Base-by-base conservation (phyloP, 2,113 vertebrate species). In the Varanus salvator region DNA sequence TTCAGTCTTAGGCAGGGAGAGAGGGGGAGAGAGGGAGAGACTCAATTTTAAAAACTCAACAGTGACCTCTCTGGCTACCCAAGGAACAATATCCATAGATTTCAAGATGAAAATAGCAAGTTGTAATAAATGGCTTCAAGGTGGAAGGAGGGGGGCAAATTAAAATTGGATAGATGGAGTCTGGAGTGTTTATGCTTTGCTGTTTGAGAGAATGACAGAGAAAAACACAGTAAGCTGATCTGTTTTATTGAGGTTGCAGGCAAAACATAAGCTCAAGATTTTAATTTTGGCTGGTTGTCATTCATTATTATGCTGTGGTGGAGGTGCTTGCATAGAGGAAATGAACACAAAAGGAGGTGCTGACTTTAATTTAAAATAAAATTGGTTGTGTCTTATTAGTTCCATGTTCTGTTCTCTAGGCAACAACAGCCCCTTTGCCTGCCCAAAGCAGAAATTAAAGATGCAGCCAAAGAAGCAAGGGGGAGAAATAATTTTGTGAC, bases 401-500 rank as follows among this genome's bases (percentile, higher is more conserved):
- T n/a, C 54, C 78, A 71, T 52, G 84, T 27, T 34, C 15, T 80
- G 44, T 34, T 7, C 84, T 90, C 74, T 83, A 85, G 81, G 72
- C 7, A 89, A 44, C 6, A 78, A 90, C 90, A 29, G 93, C 75
- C n/a, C 86, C 1, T 48, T 64, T 91, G 80, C 0, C 0, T 27
- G 83, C 31, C 60, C 38, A 82, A 94, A 84, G 5, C 12, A 81
- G 0, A 7, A 12, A 90, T 85, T 85, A 85, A 90, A 80, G 88
- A 90, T 71, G 83, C 88, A 85, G 88, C 83, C 88, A 85, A 80
- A 85, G 60, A n/a, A 78, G 44, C 27, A 31, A 52, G 87, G 72
- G 48, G 85, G 80, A 19, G 80, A 21, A 93, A 94, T 84, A 91
- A 84, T 87, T 91, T 78, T 90, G 74, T 81, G 87, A 54, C 60